These are phyloP conservation scores for Parasteatoda tepidariorum DNA, from an alignment of 1,140 invertebrate species.

Conservation along the genomic window DNA sequence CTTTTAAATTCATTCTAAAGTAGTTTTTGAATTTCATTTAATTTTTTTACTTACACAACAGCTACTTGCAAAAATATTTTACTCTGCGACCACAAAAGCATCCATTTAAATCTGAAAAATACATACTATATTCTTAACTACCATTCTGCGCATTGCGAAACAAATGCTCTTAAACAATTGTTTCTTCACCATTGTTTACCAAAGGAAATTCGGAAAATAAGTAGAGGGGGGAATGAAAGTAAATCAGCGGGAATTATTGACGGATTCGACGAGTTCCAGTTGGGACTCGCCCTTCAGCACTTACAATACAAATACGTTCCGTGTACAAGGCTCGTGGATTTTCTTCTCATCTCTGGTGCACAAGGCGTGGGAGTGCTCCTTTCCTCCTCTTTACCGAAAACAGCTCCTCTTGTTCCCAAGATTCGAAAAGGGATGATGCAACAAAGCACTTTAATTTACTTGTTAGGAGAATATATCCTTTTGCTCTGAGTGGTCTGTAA, in stretches of 20 bases:
- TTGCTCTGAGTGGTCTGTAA: too few relatives aligned
- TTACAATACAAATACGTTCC: not conserved
- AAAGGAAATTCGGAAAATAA: not conserved
- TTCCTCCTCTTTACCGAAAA: not conserved
- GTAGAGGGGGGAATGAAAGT: not conserved
- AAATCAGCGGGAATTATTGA: conserved; percentile 16
- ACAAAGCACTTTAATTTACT: not conserved
- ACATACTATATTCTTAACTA: too few relatives aligned
- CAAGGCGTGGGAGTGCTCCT: conserved; percentile 6
- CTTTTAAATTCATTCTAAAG: too few relatives aligned
- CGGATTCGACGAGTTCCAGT: not conserved
- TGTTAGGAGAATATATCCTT: too few relatives aligned
- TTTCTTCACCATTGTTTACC: not conserved
- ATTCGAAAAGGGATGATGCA: not conserved
- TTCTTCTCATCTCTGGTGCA: not conserved
- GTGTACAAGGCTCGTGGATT: not conserved
- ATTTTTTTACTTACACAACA: too few relatives aligned
- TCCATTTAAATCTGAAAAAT: too few relatives aligned
- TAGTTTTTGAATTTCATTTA: too few relatives aligned
- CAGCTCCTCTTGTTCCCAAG: not conserved
- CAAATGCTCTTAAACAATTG: conserved; percentile 30
- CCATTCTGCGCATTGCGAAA: too few relatives aligned
- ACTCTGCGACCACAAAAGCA: too few relatives aligned
- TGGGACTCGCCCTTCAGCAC: not conserved
- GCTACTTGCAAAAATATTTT: too few relatives aligned